Percentiles rank a stretch among this genome's conserved stretches.
Conservation (phyloP, 2,888 invertebrate genomes). For the Lacanobia wlatinum region DNA sequence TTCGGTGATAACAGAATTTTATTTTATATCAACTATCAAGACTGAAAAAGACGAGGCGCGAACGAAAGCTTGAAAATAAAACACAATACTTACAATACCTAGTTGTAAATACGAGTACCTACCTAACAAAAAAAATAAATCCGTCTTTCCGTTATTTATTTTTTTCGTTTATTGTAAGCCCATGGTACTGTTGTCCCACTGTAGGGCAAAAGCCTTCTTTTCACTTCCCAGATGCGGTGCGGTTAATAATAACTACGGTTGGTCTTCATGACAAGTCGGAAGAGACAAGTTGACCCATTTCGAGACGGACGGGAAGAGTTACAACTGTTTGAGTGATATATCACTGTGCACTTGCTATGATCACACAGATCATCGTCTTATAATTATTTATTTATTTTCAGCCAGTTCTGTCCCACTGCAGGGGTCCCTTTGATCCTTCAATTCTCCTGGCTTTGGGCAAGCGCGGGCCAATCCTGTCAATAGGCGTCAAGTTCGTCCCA, state of each 20-base stretch:
- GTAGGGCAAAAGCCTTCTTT: background rate
- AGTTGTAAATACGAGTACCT: no score
- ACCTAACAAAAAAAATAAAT: no score
- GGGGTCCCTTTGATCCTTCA: no score
- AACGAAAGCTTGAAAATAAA: constrained; percentile 25
- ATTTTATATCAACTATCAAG: constrained; percentile 38
- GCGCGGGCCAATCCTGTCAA: no score
- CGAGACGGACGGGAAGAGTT: constrained; percentile 12
- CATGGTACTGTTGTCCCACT: no score
- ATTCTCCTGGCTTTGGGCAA: no score
- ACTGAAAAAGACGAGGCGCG: constrained; percentile 33
- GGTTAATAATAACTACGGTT: constrained; percentile 5
- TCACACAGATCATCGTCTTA: constrained; percentile 6
- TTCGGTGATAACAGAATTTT: constrained; percentile 21
- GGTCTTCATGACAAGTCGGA: background rate
- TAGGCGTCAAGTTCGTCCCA: no score
- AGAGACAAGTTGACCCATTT: constrained; percentile 12
- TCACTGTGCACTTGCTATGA: constrained; percentile 2
- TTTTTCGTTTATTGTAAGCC: background rate
- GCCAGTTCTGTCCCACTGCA: no score
- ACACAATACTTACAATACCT: background rate
- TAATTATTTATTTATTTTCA: background rate
- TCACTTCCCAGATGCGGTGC: background rate
- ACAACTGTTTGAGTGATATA: constrained; percentile 15
- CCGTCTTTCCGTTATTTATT: no score